A percentile compares a stretch with the other conserved stretches of the same genome.
phyloP scores from a whole-genome alignment of 37 sponge, comb jelly and placozoan genomes.

The Ianthella basta region DNA sequence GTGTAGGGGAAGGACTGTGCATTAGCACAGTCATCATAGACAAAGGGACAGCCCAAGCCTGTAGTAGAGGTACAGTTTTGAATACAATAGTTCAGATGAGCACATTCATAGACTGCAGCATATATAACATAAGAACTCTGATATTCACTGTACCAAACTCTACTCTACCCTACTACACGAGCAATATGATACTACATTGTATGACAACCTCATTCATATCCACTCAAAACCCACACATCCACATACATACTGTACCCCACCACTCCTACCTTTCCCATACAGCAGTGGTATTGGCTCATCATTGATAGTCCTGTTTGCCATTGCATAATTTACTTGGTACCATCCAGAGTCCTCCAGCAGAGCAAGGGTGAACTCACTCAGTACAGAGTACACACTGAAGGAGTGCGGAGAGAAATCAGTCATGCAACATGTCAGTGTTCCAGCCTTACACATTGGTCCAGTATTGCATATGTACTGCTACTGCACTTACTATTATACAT shows the following conservation, averaged over 20 bases:
- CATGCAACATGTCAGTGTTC: no score
- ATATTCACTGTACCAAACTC: no score
- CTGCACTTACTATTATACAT: no score
- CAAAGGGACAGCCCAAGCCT: constrained; percentile 47
- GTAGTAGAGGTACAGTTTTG: not conserved
- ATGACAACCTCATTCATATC: not conserved
- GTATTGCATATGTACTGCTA: no score
- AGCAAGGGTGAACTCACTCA: constrained; percentile 46
- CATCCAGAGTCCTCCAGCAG: constrained; percentile 60
- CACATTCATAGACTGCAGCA: not conserved
- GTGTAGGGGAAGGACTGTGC: constrained; percentile 23
- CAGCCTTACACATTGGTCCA: no score
- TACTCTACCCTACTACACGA: no score
- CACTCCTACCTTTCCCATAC: constrained; percentile 18
- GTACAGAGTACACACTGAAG: constrained; percentile 32
- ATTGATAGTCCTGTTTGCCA: constrained; percentile 5
- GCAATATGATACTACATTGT: no score
- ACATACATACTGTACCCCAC: not conserved
- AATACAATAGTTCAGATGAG: not conserved
- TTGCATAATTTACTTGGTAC: constrained; percentile 58
- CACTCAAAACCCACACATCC: not conserved
- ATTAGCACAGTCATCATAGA: constrained; percentile 25
- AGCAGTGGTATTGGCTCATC: constrained; percentile 15
- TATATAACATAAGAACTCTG: no score
- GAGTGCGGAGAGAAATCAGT: not conserved